Conservation (phyloP, 2,113 vertebrate species). For the Jaculus jaculus region DNA sequence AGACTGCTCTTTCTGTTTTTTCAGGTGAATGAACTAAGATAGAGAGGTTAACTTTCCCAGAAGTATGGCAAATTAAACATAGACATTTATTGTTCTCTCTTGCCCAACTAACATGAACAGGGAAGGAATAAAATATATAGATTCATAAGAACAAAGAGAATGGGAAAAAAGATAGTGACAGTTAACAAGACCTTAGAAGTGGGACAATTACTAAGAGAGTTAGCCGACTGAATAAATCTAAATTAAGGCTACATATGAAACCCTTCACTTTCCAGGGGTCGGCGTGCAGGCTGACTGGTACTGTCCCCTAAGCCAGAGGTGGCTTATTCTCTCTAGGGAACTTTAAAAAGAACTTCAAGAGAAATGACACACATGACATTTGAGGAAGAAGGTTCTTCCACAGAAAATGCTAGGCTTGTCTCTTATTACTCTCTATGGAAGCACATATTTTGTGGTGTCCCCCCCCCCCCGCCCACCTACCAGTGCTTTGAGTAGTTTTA, state of each 20-base stretch:
- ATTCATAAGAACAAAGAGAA: background rate
- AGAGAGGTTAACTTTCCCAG: background rate
- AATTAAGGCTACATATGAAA: background rate
- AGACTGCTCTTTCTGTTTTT: background rate
- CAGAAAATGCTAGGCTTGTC: background rate
- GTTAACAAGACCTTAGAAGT: background rate
- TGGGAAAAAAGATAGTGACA: background rate
- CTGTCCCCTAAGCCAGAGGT: background rate
- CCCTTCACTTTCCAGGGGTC: background rate
- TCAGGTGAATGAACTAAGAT: conserved; percentile 30
- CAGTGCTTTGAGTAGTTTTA: background rate
- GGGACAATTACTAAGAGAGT: background rate
- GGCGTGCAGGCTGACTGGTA: background rate
- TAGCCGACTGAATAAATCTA: background rate
- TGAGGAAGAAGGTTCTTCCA: background rate
- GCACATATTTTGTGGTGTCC: background rate
- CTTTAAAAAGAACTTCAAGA: background rate
- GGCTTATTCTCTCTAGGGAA: background rate
- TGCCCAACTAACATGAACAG: conserved; percentile 1
- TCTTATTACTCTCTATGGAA: background rate
- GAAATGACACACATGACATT: background rate
- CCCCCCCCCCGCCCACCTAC: fast-evolving
- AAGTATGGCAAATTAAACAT: background rate
- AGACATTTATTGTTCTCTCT: background rate
- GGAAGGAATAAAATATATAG: background rate